Percentiles rank a stretch among this genome's conserved stretches.
These are phyloP conservation scores for Amphiprion percula DNA, from an alignment of 2,113 vertebrate species.

Conservation along the genomic window DNA sequence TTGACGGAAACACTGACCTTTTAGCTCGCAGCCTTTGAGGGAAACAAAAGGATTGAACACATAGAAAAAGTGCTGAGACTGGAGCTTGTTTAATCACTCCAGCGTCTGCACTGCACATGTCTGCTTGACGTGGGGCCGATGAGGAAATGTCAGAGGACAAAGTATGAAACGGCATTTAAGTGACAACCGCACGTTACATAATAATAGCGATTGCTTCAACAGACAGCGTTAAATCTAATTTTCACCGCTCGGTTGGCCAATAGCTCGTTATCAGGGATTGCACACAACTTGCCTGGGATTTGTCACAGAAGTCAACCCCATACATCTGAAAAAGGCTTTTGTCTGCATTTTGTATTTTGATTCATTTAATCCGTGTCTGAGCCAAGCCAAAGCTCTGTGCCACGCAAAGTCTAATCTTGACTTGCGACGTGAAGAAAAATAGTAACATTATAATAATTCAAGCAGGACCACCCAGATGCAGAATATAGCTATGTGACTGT, in stretches of 20 bases:
- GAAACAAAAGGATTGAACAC: constrained; percentile 27
- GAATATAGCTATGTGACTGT: constrained; percentile 65
- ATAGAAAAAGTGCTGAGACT: not conserved
- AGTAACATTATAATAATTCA: constrained; percentile 61
- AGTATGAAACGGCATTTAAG: constrained; percentile 61
- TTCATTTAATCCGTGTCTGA: constrained; percentile 65
- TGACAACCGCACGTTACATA: constrained; percentile 65
- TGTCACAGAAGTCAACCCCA: constrained; percentile 33
- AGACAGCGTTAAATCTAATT: constrained; percentile 54
- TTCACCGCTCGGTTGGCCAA: constrained; percentile 61
- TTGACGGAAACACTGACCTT: constrained; percentile 1
- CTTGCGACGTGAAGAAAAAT: constrained; percentile 44
- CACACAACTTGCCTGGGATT: constrained; percentile 35
- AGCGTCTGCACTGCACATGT: constrained; percentile 29
- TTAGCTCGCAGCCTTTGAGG: not conserved
- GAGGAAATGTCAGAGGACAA: constrained; percentile 70
- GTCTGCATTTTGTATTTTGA: constrained; percentile 41
- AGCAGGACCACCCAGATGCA: constrained; percentile 71
- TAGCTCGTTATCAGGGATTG: constrained; percentile 47
- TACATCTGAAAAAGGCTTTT: constrained; percentile 40
- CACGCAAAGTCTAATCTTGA: constrained; percentile 60
- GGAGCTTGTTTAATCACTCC: constrained; percentile 46
- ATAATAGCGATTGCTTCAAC: constrained; percentile 61
- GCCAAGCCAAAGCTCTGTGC: constrained; percentile 45
- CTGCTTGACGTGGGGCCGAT: constrained; percentile 53